Conservation (phyloP, 1,140 invertebrate genomes). For the Drosophila melanogaster region Release_6_plus_ISO1_MT NT_033779.5:10060001-10060500, state of each 20-base stretch:
- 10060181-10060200: too few relatives aligned
- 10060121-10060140: background rate
- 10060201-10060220: background rate
- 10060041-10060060: conserved; percentile 25
- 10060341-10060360: conserved; percentile 31
- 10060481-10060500: conserved; percentile 32
- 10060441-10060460: conserved; percentile 52
- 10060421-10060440: conserved; percentile 68
- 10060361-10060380: conserved; percentile 22
- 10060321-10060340: conserved; percentile 12
- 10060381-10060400: conserved; percentile 1
- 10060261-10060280: conserved; percentile 14
- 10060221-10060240: conserved; percentile 4
- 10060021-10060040: conserved; percentile 21
- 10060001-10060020: background rate
- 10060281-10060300: conserved; percentile 14
- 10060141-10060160: background rate
- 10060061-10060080: conserved; percentile 48
- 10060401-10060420: conserved; percentile 29
- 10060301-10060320: conserved; percentile 11
- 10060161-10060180: background rate
- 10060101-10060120: background rate
- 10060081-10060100: conserved; percentile 24
- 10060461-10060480: background rate
- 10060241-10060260: background rate